A percentile compares a stretch with the other conserved stretches of the same genome.
phyloP scores from a whole-genome alignment of 1,140 invertebrate species.

The Dufourea novaeangliae region DNA sequence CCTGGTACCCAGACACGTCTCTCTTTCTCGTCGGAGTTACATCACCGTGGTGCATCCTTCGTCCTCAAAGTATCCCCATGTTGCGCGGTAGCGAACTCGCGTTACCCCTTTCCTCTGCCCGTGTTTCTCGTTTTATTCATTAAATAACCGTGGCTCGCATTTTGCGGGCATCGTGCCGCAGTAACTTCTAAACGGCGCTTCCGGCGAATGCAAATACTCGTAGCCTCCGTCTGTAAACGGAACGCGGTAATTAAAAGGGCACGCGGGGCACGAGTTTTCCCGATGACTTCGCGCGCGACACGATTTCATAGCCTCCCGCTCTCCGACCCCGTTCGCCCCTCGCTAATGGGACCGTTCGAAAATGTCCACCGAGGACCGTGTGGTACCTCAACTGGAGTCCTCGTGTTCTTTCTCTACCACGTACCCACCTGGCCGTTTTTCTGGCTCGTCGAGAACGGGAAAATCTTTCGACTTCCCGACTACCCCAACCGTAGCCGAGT shows the following conservation, averaged over 20 bases:
- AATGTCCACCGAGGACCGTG: too few relatives aligned
- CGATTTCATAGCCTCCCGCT: neutral
- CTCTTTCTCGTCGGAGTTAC: too few relatives aligned
- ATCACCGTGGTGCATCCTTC: neutral
- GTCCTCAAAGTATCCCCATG: neutral
- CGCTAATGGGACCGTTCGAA: constrained; percentile 51
- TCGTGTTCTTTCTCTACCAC: neutral
- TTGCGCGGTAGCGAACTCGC: neutral
- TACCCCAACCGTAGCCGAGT: too few relatives aligned
- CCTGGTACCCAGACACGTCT: neutral
- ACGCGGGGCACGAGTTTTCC: constrained; percentile 54
- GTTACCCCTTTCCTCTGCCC: too few relatives aligned
- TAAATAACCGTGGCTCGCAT: constrained; percentile 60
- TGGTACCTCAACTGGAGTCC: too few relatives aligned
- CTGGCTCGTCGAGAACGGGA: too few relatives aligned
- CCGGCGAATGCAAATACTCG: constrained; percentile 69
- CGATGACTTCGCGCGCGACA: constrained; percentile 28
- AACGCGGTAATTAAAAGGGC: constrained; percentile 61
- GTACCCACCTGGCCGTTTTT: too few relatives aligned
- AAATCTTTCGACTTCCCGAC: neutral
- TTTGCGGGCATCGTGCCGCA: constrained; percentile 43
- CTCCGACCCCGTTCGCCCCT: neutral
- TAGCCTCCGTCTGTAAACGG: constrained; percentile 19
- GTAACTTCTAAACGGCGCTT: constrained; percentile 68
- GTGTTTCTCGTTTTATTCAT: constrained; percentile 66